phyloP scores from a whole-genome alignment of 2,797 vertebrate genomes.

The Dendrocincla tyrannina region DNA sequence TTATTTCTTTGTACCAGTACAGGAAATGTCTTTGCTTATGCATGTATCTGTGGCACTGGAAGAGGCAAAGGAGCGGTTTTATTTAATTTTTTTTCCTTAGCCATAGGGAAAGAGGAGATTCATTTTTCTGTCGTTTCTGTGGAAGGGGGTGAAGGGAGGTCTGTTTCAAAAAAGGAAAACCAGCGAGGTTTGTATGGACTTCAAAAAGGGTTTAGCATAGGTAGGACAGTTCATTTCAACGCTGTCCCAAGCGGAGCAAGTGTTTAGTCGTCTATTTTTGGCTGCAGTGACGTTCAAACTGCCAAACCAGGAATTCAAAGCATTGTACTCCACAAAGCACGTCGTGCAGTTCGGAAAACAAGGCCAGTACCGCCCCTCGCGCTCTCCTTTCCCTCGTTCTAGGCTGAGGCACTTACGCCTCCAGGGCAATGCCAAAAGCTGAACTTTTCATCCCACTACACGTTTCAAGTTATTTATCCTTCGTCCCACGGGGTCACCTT shows the following conservation, averaged over 20 bases:
- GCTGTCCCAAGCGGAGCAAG: constrained; percentile 4
- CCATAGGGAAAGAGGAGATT: neutral
- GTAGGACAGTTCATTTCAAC: neutral
- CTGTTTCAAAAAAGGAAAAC: neutral
- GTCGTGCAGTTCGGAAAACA: neutral
- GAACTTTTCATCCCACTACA: neutral
- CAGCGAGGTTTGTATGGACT: neutral
- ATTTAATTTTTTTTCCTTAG: neutral
- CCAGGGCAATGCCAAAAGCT: neutral
- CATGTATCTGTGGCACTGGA: neutral
- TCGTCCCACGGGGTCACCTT: neutral
- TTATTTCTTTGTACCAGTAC: constrained; percentile 38
- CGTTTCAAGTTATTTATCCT: neutral
- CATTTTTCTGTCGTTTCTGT: neutral
- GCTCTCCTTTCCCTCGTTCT: neutral
- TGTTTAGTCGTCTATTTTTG: constrained; percentile 40
- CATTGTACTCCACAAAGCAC: neutral
- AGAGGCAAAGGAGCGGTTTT: neutral
- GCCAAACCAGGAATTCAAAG: constrained; percentile 36
- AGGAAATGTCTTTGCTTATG: constrained; percentile 36
- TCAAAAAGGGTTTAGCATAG: neutral
- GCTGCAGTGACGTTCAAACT: neutral
- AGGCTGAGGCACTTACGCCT: neutral
- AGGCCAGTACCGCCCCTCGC: neutral
- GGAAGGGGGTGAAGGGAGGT: neutral